These are phyloP conservation scores for Sycobia sp. DNA, from an alignment of 1,140 invertebrate species.

Conservation along the genomic window DNA sequence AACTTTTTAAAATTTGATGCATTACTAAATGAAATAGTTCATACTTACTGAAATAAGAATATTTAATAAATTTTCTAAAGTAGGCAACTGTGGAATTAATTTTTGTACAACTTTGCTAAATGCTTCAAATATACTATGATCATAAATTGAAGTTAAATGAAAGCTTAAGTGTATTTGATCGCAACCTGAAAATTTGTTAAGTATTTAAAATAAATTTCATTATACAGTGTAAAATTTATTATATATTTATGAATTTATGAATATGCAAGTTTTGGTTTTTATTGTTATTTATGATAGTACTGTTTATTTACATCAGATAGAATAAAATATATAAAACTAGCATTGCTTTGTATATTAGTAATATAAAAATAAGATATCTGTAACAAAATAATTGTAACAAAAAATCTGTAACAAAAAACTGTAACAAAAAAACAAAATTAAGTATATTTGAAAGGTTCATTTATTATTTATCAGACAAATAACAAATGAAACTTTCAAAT, in stretches of 20 bases:
- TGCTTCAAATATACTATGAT: constrained; percentile 99
- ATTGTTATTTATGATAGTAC: no score
- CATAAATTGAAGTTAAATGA: constrained; percentile 98
- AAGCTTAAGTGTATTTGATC: constrained; percentile 91
- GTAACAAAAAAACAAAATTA: no score
- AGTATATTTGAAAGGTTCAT: no score
- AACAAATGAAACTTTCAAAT: no score
- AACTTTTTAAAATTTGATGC: neutral
- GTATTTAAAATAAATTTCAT: no score
- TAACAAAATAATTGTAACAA: no score
- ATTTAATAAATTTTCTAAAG: constrained; percentile 97
- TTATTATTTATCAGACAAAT: no score
- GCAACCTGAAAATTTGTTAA: constrained; percentile 63
- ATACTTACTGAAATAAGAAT: constrained; percentile 92
- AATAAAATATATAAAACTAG: no score
- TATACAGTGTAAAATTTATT: constrained; percentile 11
- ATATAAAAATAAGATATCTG: no score
- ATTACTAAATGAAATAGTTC: neutral
- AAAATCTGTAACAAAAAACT: no score
- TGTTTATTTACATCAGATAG: no score
- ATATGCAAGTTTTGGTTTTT: neutral
- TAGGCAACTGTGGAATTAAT: constrained; percentile 95
- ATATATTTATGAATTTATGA: neutral
- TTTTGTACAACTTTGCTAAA: constrained; percentile 99
- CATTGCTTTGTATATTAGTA: no score